These are phyloP conservation scores for Parochlus steinenii DNA, from an alignment of 2,888 invertebrate genomes.

Conservation along the genomic window DNA sequence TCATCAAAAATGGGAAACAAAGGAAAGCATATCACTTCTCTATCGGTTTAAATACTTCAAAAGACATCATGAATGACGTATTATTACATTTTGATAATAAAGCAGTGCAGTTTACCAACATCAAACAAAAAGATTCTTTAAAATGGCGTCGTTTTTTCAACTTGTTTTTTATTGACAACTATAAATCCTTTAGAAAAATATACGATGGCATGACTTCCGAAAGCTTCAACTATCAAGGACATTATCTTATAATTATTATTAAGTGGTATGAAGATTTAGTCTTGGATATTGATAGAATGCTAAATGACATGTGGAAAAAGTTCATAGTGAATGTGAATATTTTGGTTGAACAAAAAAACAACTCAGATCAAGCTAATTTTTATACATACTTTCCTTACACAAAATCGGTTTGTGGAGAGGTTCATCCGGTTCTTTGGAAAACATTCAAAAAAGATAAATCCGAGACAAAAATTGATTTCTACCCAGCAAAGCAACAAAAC, in stretches of 20 bases:
- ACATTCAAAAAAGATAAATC: neutral
- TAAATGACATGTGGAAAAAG: conserved; percentile 1
- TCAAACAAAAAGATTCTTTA: too few relatives aligned
- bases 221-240: conserved; percentile 7
- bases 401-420: conserved; percentile 2
- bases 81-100: too few relatives aligned
- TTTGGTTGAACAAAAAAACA: neutral
- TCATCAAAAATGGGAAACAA: too few relatives aligned
- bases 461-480: conserved; percentile 1
- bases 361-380: conserved; percentile 2
- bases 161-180: conserved; percentile 5
- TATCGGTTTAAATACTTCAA: too few relatives aligned
- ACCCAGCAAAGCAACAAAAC: neutral
- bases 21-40: too few relatives aligned
- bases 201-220: neutral
- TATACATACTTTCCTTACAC: conserved; percentile 2
- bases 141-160: too few relatives aligned
- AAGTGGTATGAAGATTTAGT: neutral
- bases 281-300: neutral
- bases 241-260: conserved; percentile 4
- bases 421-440: conserved; percentile 2
- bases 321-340: conserved; percentile 3
- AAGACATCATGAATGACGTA: too few relatives aligned
- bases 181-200: neutral
- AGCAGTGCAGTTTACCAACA: too few relatives aligned